These are phyloP conservation scores for Isoperla grammatica DNA, from an alignment of 2,888 invertebrate genomes.

Conservation along the genomic window DNA sequence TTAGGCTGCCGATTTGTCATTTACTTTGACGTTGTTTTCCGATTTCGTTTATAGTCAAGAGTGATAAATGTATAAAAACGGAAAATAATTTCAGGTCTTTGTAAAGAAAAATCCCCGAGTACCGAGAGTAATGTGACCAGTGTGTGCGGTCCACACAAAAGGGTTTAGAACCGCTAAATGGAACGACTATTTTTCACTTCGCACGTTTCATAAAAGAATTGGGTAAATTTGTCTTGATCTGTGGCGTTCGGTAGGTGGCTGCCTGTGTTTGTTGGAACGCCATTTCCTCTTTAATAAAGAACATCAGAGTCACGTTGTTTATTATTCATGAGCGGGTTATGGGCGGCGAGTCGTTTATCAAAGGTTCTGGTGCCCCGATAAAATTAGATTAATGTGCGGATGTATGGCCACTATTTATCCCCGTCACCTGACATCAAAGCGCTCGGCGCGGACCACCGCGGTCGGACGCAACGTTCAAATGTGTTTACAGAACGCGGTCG, in stretches of 20 bases:
- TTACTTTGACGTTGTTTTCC: too few species aligned
- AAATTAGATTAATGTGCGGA: conserved; percentile 30
- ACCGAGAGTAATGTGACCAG: background rate
- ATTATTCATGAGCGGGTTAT: conserved; percentile 28
- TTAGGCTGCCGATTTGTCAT: too few species aligned
- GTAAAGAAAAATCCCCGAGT: background rate
- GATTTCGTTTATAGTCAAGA: too few species aligned
- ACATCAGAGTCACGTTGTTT: conserved; percentile 26
- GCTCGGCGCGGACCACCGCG: background rate
- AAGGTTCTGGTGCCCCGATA: conserved; percentile 25
- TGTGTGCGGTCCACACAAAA: conserved; percentile 8
- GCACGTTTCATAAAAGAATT: background rate
- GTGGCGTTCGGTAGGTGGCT: background rate
- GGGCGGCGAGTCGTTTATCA: conserved; percentile 27
- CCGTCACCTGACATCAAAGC: conserved; percentile 28
- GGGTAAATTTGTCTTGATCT: conserved; percentile 17
- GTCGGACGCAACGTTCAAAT: background rate
- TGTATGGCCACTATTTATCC: conserved; percentile 27
- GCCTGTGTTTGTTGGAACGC: conserved; percentile 6
- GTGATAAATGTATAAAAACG: too few species aligned
- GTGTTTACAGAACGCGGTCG: conserved; percentile 1
- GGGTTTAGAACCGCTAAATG: conserved; percentile 1
- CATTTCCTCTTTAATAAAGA: conserved; percentile 27
- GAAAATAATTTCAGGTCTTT: background rate
- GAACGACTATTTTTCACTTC: conserved; percentile 10